Evolutionary conservation across 2,797 vertebrate species (phyloP).

Genomic region (Alca torda): DNA sequence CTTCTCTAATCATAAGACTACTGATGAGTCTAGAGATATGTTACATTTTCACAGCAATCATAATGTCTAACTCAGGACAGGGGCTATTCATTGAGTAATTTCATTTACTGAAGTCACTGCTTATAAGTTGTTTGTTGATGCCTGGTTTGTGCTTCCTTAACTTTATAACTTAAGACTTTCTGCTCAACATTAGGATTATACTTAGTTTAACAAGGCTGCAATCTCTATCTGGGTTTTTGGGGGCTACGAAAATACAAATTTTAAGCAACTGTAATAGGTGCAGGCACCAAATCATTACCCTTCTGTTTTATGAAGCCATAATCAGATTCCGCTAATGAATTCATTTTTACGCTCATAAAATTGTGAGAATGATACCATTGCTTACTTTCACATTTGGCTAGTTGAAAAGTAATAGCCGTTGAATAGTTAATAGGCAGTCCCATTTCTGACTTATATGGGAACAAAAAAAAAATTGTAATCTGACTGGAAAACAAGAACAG

Average conservation of each 20-base stretch:
- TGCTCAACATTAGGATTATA: not conserved
- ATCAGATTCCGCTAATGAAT: slow-evolving; percentile 41
- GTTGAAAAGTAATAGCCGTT: not conserved
- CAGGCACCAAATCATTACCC: slow-evolving; percentile 28
- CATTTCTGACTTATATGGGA: not conserved
- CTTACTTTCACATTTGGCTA: slow-evolving; percentile 23
- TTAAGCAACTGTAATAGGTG: slow-evolving; percentile 32
- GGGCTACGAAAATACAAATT: not conserved
- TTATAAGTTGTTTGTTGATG: not conserved
- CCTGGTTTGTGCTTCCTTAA: not conserved
- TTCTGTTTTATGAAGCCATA: slow-evolving; percentile 52
- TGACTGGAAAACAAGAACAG: not conserved
- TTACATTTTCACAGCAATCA: not conserved
- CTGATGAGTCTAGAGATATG: not conserved
- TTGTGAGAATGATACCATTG: slow-evolving; percentile 4
- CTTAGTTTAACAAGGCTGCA: not conserved
- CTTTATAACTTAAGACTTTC: not conserved
- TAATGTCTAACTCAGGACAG: not conserved
- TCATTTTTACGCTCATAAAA: slow-evolving; percentile 47
- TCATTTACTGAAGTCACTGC: not conserved
- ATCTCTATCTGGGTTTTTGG: not conserved
- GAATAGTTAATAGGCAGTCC: slow-evolving; percentile 14
- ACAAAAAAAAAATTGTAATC: not conserved
- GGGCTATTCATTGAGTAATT: not conserved
- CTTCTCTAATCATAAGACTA: not conserved